Evolutionary conservation across 2,113 vertebrate species (phyloP).

Genomic region (Gymnogyps californianus): DNA sequence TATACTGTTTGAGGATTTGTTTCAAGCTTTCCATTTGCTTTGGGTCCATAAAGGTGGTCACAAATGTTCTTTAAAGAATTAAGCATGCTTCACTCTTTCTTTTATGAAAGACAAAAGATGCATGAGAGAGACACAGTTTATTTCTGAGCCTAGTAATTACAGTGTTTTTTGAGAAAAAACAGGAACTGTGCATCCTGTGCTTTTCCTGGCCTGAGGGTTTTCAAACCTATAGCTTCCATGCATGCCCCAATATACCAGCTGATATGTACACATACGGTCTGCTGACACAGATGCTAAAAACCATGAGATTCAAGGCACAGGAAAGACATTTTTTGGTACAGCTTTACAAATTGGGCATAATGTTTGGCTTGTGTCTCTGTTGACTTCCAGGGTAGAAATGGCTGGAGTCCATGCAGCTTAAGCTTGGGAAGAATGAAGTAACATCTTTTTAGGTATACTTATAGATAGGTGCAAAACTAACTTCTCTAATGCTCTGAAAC

Average conservation of each 20-base stretch:
- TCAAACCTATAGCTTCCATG: neutral
- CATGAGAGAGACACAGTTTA: neutral
- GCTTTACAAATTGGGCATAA: neutral
- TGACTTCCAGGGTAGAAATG: neutral
- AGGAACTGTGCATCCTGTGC: neutral
- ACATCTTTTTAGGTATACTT: neutral
- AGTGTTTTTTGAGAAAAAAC: neutral
- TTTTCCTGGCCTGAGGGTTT: neutral
- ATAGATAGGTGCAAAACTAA: neutral
- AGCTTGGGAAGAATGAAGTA: neutral
- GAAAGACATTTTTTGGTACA: neutral
- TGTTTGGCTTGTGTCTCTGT: neutral
- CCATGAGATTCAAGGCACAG: neutral
- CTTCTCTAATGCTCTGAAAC: neutral
- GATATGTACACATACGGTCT: neutral
- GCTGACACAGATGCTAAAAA: neutral
- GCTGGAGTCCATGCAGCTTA: neutral
- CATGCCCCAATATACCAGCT: neutral
- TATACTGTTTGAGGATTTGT: neutral
- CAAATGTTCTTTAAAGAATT: neutral
- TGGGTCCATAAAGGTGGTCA: neutral
- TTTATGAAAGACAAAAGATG: neutral
- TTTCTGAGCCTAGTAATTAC: neutral
- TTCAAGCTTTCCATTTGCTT: neutral
- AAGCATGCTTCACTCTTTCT: neutral